These are phyloP conservation scores for Melanocharis versteri DNA, from an alignment of 2,113 vertebrate species.

Conservation along the genomic window DNA sequence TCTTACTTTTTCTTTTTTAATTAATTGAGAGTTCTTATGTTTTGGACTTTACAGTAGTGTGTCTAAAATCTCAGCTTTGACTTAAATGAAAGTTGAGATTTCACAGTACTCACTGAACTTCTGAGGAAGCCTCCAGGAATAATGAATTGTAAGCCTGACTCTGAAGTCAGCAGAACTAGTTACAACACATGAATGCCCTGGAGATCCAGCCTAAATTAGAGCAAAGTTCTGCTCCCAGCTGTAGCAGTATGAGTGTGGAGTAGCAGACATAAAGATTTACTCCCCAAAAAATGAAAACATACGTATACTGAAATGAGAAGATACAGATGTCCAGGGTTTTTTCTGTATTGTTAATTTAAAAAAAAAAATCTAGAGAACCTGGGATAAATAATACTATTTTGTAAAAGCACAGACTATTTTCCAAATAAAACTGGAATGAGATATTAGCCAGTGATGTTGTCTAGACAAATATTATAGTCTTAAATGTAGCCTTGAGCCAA, in stretches of 20 bases:
- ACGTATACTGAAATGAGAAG: not conserved
- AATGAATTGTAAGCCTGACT: not conserved
- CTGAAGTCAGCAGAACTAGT: not conserved
- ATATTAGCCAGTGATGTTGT: not conserved
- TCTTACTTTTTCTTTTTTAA: not conserved
- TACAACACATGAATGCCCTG: not conserved
- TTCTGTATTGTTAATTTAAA: not conserved
- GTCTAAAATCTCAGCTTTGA: not conserved
- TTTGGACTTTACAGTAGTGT: not conserved
- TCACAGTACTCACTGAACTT: not conserved
- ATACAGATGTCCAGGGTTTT: not conserved
- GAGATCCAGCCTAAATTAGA: not conserved
- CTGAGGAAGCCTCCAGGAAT: not conserved
- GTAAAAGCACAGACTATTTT: not conserved
- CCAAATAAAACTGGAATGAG: not conserved
- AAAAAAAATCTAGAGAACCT: not conserved
- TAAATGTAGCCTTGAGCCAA: not conserved
- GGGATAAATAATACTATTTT: not conserved
- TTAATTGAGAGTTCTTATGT: not conserved
- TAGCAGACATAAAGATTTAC: not conserved
- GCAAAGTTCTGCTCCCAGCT: not conserved
- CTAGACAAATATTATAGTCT: not conserved
- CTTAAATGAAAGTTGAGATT: not conserved
- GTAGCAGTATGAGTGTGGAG: not conserved
- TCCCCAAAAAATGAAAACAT: not conserved